Evolutionary conservation across 2,113 vertebrate species (phyloP), one percentile per base, ranked within the genome.

Genomic region (Cyphomyrus discorhynchus): DNA sequence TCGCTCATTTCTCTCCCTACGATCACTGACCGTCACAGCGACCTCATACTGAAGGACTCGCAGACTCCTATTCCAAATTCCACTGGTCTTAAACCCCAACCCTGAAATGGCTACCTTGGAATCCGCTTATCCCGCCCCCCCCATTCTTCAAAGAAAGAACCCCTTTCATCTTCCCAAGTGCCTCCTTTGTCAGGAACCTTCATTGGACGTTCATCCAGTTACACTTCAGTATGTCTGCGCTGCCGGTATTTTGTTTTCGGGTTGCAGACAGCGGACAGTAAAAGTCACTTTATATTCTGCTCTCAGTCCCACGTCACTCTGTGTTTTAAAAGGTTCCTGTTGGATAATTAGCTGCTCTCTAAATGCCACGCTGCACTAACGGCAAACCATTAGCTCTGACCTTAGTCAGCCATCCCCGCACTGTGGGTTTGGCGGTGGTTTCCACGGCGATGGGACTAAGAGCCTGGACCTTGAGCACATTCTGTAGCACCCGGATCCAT

Each of bases 341-440:
- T 90, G 70, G 70, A 88, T 24, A 58, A 58, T 27, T 35, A 45
- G 10, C 77, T 42, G 66, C 4, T 52, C 31, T 19, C 17, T 27
- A 31, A 70, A 86, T 21, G 27, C 58, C 45, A 5, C 2, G 5
- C 45, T 24, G n/a, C 5, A 5, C 10, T 47, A 21, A 27, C n/a
- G 39, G 90, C 77, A 82, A 46, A 47, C 89, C 85, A 86, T 88
- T 70, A 89, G 58, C 80, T 50, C 93, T 94, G 89, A 98, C 97
- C 97, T 98, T 98, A 13, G 97, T 97, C 3, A 98, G 95, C 97
- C 97, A 98, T 19, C 97, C 97, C 93, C 95, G 95, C 90, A 96
- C 96, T 2, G 94, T 95, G 84, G 97, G 96, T 93, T 97, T 98
- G 84, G 93, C 92, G 3, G 94, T 88, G 82, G 92, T 95, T 31